Conservation (phyloP, 2,888 invertebrate species). For the Asteroscopus sphinx region DNA sequence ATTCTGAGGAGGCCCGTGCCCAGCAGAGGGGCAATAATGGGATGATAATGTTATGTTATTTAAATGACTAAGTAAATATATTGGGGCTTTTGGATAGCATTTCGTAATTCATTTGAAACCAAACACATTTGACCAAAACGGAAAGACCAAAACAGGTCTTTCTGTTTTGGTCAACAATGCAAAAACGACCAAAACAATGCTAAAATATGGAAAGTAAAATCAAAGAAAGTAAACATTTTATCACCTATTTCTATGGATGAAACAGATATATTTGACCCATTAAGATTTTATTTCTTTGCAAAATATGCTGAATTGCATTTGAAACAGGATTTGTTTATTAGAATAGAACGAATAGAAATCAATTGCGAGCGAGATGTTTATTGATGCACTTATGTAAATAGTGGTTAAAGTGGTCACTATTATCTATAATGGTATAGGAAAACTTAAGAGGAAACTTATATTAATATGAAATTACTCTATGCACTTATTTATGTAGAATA, state of each 20-base stretch:
- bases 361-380: conserved; percentile 1
- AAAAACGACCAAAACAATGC: too few species aligned
- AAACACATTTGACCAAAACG: too few species aligned
- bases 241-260: not conserved
- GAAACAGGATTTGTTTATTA: not conserved
- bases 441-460: conserved; percentile 38
- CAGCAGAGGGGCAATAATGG: too few species aligned
- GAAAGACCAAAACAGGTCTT: too few species aligned
- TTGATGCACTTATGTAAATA: conserved; percentile 40
- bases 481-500: conserved; percentile 39
- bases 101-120: too few species aligned
- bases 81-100: too few species aligned
- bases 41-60: too few species aligned
- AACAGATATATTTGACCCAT: not conserved
- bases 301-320: not conserved
- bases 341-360: conserved; percentile 8
- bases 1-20: too few species aligned
- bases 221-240: not conserved
- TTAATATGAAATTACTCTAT: conserved; percentile 34
- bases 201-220: too few species aligned
- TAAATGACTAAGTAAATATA: too few species aligned
- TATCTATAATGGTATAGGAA: conserved; percentile 49
- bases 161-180: too few species aligned
- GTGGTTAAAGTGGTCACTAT: conserved; percentile 38
- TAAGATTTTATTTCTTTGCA: not conserved